Base-by-base conservation (phyloP, 1,140 invertebrate species). In the Anthonomus grandis region DNA sequence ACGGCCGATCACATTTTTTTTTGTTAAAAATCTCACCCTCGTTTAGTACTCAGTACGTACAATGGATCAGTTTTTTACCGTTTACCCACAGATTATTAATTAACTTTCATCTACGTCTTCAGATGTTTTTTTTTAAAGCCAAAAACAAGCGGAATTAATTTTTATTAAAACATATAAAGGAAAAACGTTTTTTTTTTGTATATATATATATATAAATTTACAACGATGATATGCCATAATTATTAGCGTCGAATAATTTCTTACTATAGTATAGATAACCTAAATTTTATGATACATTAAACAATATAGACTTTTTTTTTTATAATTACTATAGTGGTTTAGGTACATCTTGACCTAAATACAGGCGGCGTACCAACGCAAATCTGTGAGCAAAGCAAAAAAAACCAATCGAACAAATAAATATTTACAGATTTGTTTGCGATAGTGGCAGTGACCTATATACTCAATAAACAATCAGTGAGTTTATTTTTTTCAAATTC, bases 1-100 rank as follows among this genome's bases (percentile, higher is more conserved):
- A 52, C 57, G 41, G 39, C 34, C 45, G 48, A 53, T 53, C 42
- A 47, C 15, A 52, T 59, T 65, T 64, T 68, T n/a, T n/a, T n/a
- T n/a, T n/a, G n/a, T n/a, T n/a, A n/a, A 57, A 66, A 65, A 63
- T 68, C 63, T 65, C 63, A 68, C 66, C 62, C 58, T 65, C 59
- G 63, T 59, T 67, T 68, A 59, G 70, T 70, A 71, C 69, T 71
- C 67, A 68, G 70, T 71, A 71, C 71, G 61, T 73, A 73, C 71
- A 67, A 64, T 52, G 64, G 59, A 70, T 71, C 65, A 65, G 69
- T 67, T 69, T 67, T 65, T 64, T 65, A 60, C 45, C 46, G 62
- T 65, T 67, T 65, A 66, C 64, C 60, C 62, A 68, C 64, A 64
- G 65, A 68, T 62, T 65, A 57, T 60, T 23, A 21, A 23, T 50